Percentiles rank a stretch among this genome's conserved stretches.
phyloP scores from a whole-genome alignment of 2,797 vertebrate species.

The Galaxias olidus region DNA sequence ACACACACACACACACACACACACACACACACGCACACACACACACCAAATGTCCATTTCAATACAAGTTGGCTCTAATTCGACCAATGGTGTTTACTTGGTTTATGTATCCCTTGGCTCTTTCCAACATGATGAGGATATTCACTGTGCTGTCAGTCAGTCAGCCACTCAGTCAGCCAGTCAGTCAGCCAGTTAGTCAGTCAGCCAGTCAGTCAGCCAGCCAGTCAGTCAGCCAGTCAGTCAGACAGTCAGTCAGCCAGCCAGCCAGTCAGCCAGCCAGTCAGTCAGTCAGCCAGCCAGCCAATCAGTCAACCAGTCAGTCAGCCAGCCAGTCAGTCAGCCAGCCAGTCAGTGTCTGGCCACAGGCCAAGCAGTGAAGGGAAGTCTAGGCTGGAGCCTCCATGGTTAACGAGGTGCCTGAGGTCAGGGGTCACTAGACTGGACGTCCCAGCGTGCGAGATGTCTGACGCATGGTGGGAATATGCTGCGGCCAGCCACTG shows the following conservation, averaged over 20 bases:
- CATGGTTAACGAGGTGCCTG: constrained; percentile 71
- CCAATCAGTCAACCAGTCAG: background rate
- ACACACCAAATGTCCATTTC: constrained; percentile 6
- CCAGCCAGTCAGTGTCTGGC: constrained; percentile 41
- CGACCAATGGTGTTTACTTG: background rate
- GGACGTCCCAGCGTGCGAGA: constrained; percentile 55
- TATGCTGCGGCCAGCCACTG: background rate
- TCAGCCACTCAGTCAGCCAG: too few species aligned
- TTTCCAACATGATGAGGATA: background rate
- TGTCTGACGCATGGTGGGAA: constrained; percentile 38
- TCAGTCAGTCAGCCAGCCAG: constrained; percentile 48
- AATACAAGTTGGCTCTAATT: background rate
- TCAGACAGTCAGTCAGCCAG: too few species aligned
- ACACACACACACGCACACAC: background rate
- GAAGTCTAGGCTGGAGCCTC: constrained; percentile 51
- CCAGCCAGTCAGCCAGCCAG: constrained; percentile 51
- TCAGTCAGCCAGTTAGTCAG: too few species aligned
- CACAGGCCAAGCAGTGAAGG: constrained; percentile 27
- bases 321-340: constrained; percentile 40
- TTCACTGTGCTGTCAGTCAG: background rate
- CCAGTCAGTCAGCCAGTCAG: too few species aligned
- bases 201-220: constrained; percentile 52
- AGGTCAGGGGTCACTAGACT: constrained; percentile 47
- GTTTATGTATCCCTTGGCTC: background rate
- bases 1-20: background rate